Conservation (phyloP, 2,888 invertebrate species). For the Drosophila ezoana region DNA sequence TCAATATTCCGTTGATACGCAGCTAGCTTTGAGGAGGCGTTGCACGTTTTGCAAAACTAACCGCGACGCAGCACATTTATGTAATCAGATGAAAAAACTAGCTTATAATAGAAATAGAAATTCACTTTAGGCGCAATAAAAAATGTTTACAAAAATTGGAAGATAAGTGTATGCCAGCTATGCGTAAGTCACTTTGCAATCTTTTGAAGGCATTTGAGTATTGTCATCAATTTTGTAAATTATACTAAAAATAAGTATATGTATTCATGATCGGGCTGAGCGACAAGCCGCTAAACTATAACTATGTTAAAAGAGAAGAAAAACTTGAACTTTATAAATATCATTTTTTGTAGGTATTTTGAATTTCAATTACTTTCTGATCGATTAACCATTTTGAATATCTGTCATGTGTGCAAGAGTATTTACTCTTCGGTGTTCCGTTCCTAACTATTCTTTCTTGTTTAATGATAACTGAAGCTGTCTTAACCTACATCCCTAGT, state of each 20-base stretch:
- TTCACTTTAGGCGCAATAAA: constrained; percentile 6
- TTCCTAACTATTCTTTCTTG: not conserved
- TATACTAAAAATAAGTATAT: too few species aligned
- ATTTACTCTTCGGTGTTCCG: not conserved
- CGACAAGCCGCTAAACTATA: too few species aligned
- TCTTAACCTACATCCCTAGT: not conserved
- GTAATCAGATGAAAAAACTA: not conserved
- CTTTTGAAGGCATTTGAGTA: too few species aligned
- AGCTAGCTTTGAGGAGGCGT: not conserved
- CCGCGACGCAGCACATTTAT: not conserved
- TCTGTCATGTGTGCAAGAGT: not conserved
- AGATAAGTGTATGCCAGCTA: not conserved
- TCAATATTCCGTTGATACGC: constrained; percentile 9
- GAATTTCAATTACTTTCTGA: too few species aligned
- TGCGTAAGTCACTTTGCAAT: not conserved
- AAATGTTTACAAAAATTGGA: not conserved
- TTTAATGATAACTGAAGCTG: not conserved
- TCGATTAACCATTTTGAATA: not conserved
- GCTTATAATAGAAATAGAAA: not conserved
- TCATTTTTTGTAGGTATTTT: too few species aligned
- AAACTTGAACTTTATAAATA: too few species aligned
- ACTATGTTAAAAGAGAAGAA: too few species aligned
- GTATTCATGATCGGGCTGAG: too few species aligned
- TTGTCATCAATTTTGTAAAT: too few species aligned
- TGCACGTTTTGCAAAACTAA: constrained; percentile 9